Evolutionary conservation across 2,888 invertebrate genomes (phyloP).

Genomic region (Alentia gelatinosa): DNA sequence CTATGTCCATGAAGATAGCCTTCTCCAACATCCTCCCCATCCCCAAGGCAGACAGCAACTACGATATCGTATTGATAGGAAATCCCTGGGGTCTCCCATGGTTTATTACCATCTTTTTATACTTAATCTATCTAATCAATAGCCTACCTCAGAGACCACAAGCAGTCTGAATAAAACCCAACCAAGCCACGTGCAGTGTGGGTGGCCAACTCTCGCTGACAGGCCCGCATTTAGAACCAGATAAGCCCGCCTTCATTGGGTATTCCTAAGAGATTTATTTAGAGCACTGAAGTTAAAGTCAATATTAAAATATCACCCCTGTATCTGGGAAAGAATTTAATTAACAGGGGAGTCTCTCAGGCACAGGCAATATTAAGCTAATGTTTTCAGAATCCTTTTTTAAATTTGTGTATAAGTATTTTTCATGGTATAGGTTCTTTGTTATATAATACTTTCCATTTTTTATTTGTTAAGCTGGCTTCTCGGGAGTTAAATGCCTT

Average conservation of each 20-base stretch:
- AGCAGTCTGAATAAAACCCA: background rate
- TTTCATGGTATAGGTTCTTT: too few species aligned
- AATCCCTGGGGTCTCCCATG: background rate
- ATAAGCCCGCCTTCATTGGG: background rate
- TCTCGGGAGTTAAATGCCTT: too few species aligned
- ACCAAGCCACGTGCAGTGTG: background rate
- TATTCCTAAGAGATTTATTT: background rate
- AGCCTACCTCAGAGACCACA: background rate
- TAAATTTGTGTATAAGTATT: too few species aligned
- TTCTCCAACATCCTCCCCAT: background rate
- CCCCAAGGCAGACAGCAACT: background rate
- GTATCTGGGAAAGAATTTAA: background rate
- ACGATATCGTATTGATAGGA: background rate
- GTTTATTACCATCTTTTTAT: background rate
- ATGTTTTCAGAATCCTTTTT: too few species aligned
- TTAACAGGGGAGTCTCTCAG: background rate
- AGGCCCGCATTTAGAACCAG: background rate
- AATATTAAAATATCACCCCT: background rate
- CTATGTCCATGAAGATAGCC: background rate
- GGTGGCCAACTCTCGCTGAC: too few species aligned
- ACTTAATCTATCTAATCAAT: background rate
- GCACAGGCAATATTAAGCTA: background rate
- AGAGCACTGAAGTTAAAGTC: background rate
- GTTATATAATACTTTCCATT: too few species aligned
- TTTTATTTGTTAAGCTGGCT: too few species aligned